Base-by-base conservation (phyloP, 2,113 vertebrate genomes). In the Cygnus buccinator region DNA sequence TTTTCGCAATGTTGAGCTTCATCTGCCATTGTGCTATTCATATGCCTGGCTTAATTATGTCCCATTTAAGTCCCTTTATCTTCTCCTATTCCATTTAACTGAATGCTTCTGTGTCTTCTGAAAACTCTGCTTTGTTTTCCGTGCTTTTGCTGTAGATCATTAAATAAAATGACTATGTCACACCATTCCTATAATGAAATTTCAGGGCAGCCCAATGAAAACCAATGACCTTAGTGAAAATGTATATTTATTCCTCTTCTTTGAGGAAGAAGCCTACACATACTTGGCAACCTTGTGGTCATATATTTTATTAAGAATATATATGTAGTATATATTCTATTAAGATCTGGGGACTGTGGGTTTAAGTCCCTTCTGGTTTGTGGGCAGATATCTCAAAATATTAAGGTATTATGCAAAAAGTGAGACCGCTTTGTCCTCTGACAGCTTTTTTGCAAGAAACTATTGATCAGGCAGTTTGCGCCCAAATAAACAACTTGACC, bases 1-100 rank as follows among this genome's bases (percentile, higher is more conserved):
- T 80, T 93, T 89, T 66, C 65, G 62, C n/a, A 76, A 58, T 84
- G 48, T 2, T 95, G 77, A 82, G 89, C 82, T 93, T 85, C 29
- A 87, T 66, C 41, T 89, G 59, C 29, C 3, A 2, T 54, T 86
- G 44, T 71, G n/a, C 37, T 77, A 19, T 58, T 76, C 44, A 62
- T 29, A 80, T 20, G 83, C 50, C 31, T 79, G 59, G 31, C 9
- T 93, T 83, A 85, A 89, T 85, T 80, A 83, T 13, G 28, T 58
- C 19, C 59, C 5, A 1, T 63, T 85, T 54, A 87, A 85, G n/a
- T 77, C 58, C 44, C 43, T 94, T 92, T 87, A 76, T 50, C 33
- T 84, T 94, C 68, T 61, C 31, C 75, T 7, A 3, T 78, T 39
- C 75, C 35, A 20, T 89, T 91, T 92, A 81, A 68, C 84, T 44